Base-by-base conservation (phyloP, 2,113 vertebrate genomes). In the Cromileptes altivelis region DNA sequence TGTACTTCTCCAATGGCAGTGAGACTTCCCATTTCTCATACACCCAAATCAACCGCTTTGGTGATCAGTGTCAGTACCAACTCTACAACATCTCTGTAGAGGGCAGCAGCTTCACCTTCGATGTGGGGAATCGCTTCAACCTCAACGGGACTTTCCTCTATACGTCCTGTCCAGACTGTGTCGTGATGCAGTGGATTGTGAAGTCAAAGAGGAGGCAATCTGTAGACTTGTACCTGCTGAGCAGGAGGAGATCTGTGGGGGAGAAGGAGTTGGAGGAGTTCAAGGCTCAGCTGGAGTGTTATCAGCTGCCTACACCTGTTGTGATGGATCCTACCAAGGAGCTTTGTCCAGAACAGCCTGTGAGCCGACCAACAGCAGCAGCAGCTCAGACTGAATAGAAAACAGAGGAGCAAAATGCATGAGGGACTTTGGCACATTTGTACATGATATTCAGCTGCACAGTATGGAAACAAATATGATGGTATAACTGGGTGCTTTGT, bases 21-120 rank as follows among this genome's bases (percentile, higher is more conserved):
- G 23, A 79, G 2, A 14, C 65, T 8, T 70, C 78, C 57, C 61
- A 17, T 15, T 42, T 40, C 50, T 55, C 73, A 27, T 91, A 91
- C 11, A 88, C 62, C 15, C 91, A 91, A 25, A 33, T 88, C 81
- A 90, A 93, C 63, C 88, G 91, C 57, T 85, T 91, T 23, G 87
- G 55, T 15, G 85, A 84, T 45, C 67, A 61, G 4, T 91, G 92
- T 55, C 81, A 88, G 75, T n/a, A 80, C 15, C 56, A 81, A 42
- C 33, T 0, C 3, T 82, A 89, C 69, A 88, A 86, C 81, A 57
- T 91, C 65, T 81, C 88, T 3, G 2, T 80, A 1, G n/a, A 80
- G 18, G 77, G 65, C 63, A 60, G 70, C 57, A 18, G 4, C 52
- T 89, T 91, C 45, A 78, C 64, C 17, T 90, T 93, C 27, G 69